Percentiles rank a stretch among this genome's conserved stretches.
Conservation (phyloP, 2,113 vertebrate species). For the Opisthocomus hoazin region DNA sequence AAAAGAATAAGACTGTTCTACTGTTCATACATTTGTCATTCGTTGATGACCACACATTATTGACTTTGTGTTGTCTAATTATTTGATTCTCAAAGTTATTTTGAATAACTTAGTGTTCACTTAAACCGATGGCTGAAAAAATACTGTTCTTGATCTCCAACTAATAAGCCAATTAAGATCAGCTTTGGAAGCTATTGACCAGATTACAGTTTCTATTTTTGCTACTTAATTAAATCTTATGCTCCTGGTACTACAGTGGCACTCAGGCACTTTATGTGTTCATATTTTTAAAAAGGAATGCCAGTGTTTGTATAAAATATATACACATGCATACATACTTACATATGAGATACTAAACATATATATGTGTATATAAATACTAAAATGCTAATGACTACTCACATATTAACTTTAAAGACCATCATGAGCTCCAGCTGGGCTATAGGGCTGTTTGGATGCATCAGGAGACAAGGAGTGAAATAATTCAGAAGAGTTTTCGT, state of each 20-base stretch:
- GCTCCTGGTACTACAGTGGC: neutral
- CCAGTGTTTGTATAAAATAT: neutral
- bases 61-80: conserved; percentile 7
- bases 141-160: neutral
- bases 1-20: neutral
- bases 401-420: neutral
- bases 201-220: conserved; percentile 6
- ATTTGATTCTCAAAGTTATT: conserved; percentile 3
- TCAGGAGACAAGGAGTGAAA: neutral
- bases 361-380: neutral
- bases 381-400: neutral
- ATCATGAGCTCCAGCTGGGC: neutral
- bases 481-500: neutral
- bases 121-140: neutral
- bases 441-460: neutral
- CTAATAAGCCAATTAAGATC: conserved; percentile 18
- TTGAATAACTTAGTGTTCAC: neutral
- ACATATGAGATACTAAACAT: neutral
- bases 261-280: neutral
- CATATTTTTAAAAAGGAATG: neutral
- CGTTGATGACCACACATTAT: neutral
- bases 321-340: neutral
- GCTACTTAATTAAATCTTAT: neutral
- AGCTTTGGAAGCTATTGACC: neutral
- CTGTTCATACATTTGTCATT: neutral